A percentile compares a stretch with the other conserved stretches of the same genome.
Evolutionary conservation across 2,888 invertebrate species (phyloP).

Genomic region (Colostygia pectinataria): DNA sequence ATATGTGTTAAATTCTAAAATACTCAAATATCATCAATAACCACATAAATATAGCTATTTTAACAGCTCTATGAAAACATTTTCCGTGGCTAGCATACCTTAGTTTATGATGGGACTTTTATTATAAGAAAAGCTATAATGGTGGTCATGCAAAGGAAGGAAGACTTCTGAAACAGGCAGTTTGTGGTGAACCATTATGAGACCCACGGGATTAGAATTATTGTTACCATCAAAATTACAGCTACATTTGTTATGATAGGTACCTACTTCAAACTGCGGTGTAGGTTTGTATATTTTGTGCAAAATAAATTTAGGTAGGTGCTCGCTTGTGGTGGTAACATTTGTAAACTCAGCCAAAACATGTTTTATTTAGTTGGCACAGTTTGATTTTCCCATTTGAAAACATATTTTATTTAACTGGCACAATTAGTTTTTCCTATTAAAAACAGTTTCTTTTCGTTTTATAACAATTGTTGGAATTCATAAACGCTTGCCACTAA

Average conservation of each 20-base stretch:
- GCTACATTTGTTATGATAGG: constrained; percentile 37
- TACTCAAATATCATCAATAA: no score
- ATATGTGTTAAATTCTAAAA: no score
- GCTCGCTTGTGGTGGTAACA: not conserved
- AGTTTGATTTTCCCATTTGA: not conserved
- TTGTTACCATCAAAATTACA: constrained; percentile 50
- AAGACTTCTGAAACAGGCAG: constrained; percentile 51
- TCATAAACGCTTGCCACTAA: not conserved
- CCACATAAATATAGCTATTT: constrained; percentile 26
- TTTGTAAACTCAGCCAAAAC: constrained; percentile 11
- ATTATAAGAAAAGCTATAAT: constrained; percentile 41
- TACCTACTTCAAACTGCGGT: constrained; percentile 15
- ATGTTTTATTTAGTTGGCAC: constrained; percentile 5
- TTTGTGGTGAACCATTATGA: constrained; percentile 66
- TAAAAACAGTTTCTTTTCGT: constrained; percentile 4
- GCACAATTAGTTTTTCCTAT: constrained; percentile 1
- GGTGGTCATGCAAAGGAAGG: constrained; percentile 57
- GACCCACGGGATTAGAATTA: constrained; percentile 48
- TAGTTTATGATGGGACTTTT: constrained; percentile 40
- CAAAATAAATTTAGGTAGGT: constrained; percentile 1
- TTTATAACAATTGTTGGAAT: constrained; percentile 6
- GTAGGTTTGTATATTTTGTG: constrained; percentile 4
- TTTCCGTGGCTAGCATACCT: constrained; percentile 24
- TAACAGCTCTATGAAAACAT: constrained; percentile 28
- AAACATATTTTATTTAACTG: constrained; percentile 4